phyloP scores from a whole-genome alignment of 2,797 vertebrate species.

The Holocentrus rufus region DNA sequence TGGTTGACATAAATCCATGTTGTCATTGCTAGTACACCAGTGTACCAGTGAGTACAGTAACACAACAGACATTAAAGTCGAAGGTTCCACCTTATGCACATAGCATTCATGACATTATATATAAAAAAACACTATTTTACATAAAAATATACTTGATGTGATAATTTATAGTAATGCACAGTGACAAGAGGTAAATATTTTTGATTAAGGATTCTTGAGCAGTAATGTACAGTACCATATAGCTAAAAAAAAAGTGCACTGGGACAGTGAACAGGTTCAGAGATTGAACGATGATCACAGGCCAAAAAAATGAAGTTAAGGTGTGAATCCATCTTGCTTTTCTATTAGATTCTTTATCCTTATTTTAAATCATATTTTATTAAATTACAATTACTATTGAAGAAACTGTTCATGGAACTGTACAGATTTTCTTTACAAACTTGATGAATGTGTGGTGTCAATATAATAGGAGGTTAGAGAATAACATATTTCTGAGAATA shows the following conservation, averaged over 20 bases:
- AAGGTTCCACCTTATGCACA: conserved; percentile 27
- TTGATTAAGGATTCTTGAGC: conserved; percentile 41
- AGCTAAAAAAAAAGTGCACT: conserved; percentile 67
- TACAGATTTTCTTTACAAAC: conserved; percentile 32
- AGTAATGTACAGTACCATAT: conserved; percentile 57
- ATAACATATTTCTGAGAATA: conserved; percentile 64
- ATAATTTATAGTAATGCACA: conserved; percentile 57
- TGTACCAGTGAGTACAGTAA: conserved; percentile 62
- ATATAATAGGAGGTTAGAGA: conserved; percentile 31
- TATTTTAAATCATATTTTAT: conserved; percentile 65
- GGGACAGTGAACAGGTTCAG: conserved; percentile 63
- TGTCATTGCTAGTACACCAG: conserved; percentile 64
- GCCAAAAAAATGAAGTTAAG: conserved; percentile 76
- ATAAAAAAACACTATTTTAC: conserved; percentile 43
- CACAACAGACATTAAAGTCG: conserved; percentile 25
- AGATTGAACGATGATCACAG: conserved; percentile 60
- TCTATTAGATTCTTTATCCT: conserved; percentile 27
- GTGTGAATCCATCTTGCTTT: conserved; percentile 60
- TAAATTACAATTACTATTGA: conserved; percentile 39
- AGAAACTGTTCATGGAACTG: conserved; percentile 32
- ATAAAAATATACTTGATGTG: conserved; percentile 52
- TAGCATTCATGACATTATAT: conserved; percentile 35
- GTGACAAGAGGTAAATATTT: conserved; percentile 67
- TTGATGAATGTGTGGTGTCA: conserved; percentile 34
- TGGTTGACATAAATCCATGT: conserved; percentile 11